Evolutionary conservation across 2,888 invertebrate species (phyloP).

Genomic region (Tuberolachnus salignus): DNA sequence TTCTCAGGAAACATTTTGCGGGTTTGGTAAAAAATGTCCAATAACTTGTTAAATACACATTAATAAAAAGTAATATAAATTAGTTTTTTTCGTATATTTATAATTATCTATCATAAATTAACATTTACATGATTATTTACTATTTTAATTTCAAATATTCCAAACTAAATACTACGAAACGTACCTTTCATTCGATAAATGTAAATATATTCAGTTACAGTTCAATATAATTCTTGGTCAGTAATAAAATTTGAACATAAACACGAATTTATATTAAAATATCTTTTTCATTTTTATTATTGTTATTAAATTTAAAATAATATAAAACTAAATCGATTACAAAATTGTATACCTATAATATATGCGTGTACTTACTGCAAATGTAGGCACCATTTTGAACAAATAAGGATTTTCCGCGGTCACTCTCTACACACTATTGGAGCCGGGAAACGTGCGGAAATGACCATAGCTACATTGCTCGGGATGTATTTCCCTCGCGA

Average conservation of each 20-base stretch:
- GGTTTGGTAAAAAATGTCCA: too few relatives aligned
- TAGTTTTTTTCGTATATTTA: too few relatives aligned
- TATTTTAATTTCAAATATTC: not conserved
- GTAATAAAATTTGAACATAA: not conserved
- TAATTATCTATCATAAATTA: too few relatives aligned
- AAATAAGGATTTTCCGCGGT: constrained; percentile 25
- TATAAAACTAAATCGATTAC: not conserved
- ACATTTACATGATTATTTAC: too few relatives aligned
- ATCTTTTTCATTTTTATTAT: too few relatives aligned
- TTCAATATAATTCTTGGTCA: not conserved
- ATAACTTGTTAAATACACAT: too few relatives aligned
- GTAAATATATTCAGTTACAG: not conserved
- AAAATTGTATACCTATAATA: not conserved
- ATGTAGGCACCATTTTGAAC: constrained; percentile 36
- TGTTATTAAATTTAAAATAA: not conserved
- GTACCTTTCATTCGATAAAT: too few relatives aligned
- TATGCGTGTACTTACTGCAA: constrained; percentile 29
- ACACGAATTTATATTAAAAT: not conserved
- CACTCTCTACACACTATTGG: constrained; percentile 31
- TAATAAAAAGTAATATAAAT: too few relatives aligned
- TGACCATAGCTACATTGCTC: constrained; percentile 8
- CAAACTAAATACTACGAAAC: not conserved
- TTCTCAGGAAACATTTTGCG: too few relatives aligned
- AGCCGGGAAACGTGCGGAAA: constrained; percentile 50
- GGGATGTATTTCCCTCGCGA: constrained; percentile 21